phyloP scores from a whole-genome alignment of 2,888 invertebrate genomes.

The Baccha elongata region DNA sequence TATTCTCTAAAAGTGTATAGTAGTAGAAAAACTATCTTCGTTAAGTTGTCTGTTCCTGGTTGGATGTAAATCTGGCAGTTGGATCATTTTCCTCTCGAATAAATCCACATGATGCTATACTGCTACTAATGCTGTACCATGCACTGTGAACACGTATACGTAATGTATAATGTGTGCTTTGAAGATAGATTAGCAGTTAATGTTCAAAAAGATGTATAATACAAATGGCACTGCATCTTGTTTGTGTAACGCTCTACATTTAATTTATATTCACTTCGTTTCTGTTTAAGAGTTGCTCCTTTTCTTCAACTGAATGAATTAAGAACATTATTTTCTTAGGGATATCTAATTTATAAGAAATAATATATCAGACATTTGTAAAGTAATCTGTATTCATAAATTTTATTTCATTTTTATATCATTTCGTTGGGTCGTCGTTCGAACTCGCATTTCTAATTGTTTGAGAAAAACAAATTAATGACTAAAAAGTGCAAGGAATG shows the following conservation, averaged over 20 bases:
- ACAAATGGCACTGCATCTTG: conserved; percentile 36
- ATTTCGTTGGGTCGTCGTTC: no score
- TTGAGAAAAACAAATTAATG: no score
- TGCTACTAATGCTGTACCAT: background rate
- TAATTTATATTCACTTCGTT: background rate
- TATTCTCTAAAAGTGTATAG: conserved; percentile 16
- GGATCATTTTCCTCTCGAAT: conserved; percentile 26
- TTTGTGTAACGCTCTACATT: conserved; percentile 5
- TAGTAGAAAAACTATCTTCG: conserved; percentile 10
- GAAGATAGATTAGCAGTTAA: conserved; percentile 56
- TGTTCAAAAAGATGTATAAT: conserved; percentile 47
- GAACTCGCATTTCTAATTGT: no score
- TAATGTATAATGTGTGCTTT: background rate
- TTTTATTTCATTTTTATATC: no score
- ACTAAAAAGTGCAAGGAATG: no score
- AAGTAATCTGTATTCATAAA: no score
- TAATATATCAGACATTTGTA: background rate
- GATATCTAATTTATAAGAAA: no score
- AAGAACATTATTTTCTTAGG: background rate
- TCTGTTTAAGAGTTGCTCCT: background rate
- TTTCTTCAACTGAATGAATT: background rate
- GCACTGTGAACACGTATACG: background rate
- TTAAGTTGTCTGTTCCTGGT: no score
- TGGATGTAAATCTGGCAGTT: conserved; percentile 56
- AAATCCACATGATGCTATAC: conserved; percentile 7